These are phyloP conservation scores for Piezodorus guildinii DNA, from an alignment of 1,140 invertebrate genomes.

Conservation along the genomic window DNA sequence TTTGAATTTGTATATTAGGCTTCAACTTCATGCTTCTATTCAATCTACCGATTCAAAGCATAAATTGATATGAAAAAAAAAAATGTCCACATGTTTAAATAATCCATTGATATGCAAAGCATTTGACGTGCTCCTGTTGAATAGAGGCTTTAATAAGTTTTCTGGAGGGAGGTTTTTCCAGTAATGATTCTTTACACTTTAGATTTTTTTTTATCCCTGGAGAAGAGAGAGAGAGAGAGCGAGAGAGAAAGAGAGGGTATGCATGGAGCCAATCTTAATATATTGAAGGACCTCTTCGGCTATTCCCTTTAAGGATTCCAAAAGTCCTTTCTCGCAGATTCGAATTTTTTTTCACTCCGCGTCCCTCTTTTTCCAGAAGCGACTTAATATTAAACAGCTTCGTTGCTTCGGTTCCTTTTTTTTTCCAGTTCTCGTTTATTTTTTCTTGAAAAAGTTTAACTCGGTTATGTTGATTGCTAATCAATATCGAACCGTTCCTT, in stretches of 20 bases:
- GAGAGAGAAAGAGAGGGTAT: too few species aligned
- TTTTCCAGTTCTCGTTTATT: neutral
- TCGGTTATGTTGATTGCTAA: conserved; percentile 7
- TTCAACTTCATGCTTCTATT: too few species aligned
- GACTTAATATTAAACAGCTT: conserved; percentile 11
- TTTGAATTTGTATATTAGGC: too few species aligned
- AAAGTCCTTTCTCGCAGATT: conserved; percentile 5
- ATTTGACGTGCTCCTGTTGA: neutral
- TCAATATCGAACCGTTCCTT: neutral
- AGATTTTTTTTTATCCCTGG: neutral
- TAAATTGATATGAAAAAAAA: too few species aligned
- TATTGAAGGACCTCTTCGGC: neutral
- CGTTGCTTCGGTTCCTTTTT: neutral
- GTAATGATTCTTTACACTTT: neutral
- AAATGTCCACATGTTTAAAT: too few species aligned
- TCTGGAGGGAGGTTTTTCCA: neutral
- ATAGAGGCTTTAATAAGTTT: neutral
- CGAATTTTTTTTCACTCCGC: conserved; percentile 9
- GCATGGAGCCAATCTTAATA: neutral
- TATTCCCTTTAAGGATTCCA: conserved; percentile 3
- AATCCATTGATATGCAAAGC: neutral
- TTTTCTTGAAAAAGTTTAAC: conserved; percentile 6
- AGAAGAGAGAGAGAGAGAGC: too few species aligned
- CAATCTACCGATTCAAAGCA: too few species aligned
- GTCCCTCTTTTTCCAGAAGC: neutral